phyloP scores from a whole-genome alignment of 1,140 invertebrate genomes.

The Batillaria attramentaria region DNA sequence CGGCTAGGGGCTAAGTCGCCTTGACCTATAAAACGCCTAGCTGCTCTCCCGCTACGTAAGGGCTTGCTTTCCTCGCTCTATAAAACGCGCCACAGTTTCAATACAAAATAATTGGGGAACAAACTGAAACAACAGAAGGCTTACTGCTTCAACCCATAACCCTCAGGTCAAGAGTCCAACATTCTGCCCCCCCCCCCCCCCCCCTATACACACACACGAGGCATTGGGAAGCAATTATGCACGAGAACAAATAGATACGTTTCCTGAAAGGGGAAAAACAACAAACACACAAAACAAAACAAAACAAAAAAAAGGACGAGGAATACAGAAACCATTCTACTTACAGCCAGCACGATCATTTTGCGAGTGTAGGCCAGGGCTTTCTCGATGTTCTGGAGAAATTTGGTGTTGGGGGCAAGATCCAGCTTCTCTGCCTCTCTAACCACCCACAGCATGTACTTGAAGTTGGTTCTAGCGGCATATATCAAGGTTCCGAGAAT shows the following conservation, averaged over 20 bases:
- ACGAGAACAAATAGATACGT: background rate
- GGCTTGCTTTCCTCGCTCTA: too few relatives aligned
- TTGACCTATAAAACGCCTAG: too few relatives aligned
- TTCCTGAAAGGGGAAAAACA: background rate
- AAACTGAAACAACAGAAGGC: too few relatives aligned
- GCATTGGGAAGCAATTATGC: background rate
- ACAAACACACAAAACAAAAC: background rate
- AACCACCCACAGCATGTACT: constrained; percentile 80
- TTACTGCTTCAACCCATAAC: too few relatives aligned
- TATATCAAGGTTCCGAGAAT: constrained; percentile 81
- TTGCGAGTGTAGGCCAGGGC: constrained; percentile 38
- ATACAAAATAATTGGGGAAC: background rate
- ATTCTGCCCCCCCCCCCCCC: background rate
- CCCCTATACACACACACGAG: background rate
- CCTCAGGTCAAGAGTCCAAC: too few relatives aligned
- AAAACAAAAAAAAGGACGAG: background rate
- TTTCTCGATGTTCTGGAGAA: constrained; percentile 50
- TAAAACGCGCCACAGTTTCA: background rate
- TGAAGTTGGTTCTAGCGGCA: constrained; percentile 75
- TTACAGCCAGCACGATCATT: constrained; percentile 41
- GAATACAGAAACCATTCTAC: background rate
- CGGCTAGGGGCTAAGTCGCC: too few relatives aligned
- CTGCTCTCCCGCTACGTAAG: too few relatives aligned
- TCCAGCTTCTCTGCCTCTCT: constrained; percentile 75
- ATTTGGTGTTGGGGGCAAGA: constrained; percentile 74